These are phyloP conservation scores for Eupithecia inturbata DNA, from an alignment of 2,888 invertebrate genomes.

Conservation along the genomic window DNA sequence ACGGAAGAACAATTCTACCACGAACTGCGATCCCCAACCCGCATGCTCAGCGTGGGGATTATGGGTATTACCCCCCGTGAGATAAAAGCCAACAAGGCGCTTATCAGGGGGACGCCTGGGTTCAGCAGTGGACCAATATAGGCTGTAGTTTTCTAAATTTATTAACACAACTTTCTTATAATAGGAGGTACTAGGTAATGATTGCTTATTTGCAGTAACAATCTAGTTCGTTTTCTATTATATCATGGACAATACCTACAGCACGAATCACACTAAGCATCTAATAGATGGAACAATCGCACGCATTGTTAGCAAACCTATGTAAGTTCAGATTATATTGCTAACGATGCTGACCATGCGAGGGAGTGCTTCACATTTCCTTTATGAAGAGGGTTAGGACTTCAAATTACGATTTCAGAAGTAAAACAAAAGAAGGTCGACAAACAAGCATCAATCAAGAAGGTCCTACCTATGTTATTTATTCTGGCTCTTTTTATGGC, in stretches of 20 bases:
- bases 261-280: conserved; percentile 43
- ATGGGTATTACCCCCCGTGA: too few relatives aligned
- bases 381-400: conserved; percentile 20
- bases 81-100: too few relatives aligned
- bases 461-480: neutral
- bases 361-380: conserved; percentile 35
- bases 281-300: conserved; percentile 39
- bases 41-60: too few relatives aligned
- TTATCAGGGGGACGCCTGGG: too few relatives aligned
- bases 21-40: too few relatives aligned
- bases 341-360: conserved; percentile 62
- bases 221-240: conserved; percentile 30
- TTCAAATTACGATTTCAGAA: conserved; percentile 5
- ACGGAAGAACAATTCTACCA: too few relatives aligned
- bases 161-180: neutral
- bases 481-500: neutral
- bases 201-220: conserved; percentile 30
- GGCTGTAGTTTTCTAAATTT: neutral
- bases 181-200: conserved; percentile 11
- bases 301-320: conserved; percentile 47
- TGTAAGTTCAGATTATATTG: conserved; percentile 1
- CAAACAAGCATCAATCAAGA: neutral
- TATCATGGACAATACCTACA: conserved; percentile 50
- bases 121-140: too few relatives aligned
- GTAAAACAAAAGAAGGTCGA: neutral